Conservation (phyloP, 2,113 vertebrate species). For the Dipodomys spectabilis region DNA sequence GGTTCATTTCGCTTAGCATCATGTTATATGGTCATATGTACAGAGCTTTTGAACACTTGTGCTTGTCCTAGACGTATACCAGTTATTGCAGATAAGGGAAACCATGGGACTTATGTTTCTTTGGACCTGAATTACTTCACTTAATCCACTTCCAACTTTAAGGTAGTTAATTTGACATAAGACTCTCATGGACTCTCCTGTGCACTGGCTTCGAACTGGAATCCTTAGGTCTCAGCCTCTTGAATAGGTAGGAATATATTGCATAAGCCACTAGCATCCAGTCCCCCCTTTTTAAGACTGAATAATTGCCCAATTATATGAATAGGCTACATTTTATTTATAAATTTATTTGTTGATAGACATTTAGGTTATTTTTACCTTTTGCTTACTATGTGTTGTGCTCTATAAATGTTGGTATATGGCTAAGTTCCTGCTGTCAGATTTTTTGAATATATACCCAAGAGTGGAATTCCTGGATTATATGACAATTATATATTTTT, state of each 20-base stretch:
- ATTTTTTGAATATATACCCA: neutral
- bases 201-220: no score
- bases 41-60: no score
- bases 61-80: no score
- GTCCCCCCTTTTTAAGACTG: neutral
- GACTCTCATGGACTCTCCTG: no score
- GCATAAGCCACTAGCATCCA: neutral
- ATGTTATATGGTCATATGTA: no score
- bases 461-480: constrained; percentile 1
- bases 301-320: constrained; percentile 8
- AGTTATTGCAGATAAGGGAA: neutral
- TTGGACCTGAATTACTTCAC: no score
- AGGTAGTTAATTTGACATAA: no score
- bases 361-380: constrained; percentile 34
- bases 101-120: no score
- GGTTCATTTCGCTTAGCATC: no score
- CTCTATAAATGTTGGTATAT: neutral
- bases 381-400: constrained; percentile 43
- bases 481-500: neutral
- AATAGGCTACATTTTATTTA: constrained; percentile 16
- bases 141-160: no score
- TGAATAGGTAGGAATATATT: neutral
- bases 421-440: constrained; percentile 1
- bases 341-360: constrained; percentile 13
- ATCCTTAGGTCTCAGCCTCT: no score